phyloP scores from a whole-genome alignment of 2,888 invertebrate species.

The Ormyrus nitidulus region DNA sequence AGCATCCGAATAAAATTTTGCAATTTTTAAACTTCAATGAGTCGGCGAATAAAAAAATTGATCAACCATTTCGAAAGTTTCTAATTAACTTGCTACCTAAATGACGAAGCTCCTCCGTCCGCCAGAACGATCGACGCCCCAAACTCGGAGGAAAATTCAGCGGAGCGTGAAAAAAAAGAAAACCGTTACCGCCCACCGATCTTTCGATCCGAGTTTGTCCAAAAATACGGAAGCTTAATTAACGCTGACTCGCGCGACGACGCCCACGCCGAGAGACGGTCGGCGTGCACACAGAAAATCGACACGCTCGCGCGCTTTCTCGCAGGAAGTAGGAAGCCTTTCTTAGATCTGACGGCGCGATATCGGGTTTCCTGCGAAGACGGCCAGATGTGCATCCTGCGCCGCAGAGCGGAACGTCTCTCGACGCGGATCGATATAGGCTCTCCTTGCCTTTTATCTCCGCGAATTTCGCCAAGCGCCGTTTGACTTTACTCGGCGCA shows the following conservation, averaged over 20 bases:
- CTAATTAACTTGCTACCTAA: too few relatives aligned
- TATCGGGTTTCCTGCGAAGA: constrained; percentile 49
- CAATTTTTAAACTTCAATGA: too few relatives aligned
- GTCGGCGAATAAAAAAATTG: too few relatives aligned
- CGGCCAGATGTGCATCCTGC: constrained; percentile 40
- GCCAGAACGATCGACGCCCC: background rate
- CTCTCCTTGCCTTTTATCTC: background rate
- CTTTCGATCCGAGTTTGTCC: background rate
- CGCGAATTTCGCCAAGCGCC: background rate
- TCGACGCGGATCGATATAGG: constrained; percentile 36
- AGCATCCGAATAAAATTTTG: too few relatives aligned
- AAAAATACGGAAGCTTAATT: constrained; percentile 25
- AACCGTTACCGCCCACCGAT: background rate
- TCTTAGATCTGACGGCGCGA: constrained; percentile 51
- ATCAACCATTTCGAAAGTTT: too few relatives aligned
- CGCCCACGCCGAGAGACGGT: background rate
- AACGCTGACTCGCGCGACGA: background rate
- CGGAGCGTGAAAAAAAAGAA: background rate
- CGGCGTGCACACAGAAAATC: background rate
- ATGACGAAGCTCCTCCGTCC: too few relatives aligned
- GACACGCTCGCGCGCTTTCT: constrained; percentile 49
- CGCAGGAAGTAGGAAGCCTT: constrained; percentile 62
- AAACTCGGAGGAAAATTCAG: constrained; percentile 2
- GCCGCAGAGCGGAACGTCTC: constrained; percentile 36
- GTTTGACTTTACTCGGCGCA: background rate